A percentile compares a stretch with the other conserved stretches of the same genome.
Evolutionary conservation across 30 jellyfish, hydroid and myxozoan species (phyloP).

Genomic region (Catostylus mosaicus): DNA sequence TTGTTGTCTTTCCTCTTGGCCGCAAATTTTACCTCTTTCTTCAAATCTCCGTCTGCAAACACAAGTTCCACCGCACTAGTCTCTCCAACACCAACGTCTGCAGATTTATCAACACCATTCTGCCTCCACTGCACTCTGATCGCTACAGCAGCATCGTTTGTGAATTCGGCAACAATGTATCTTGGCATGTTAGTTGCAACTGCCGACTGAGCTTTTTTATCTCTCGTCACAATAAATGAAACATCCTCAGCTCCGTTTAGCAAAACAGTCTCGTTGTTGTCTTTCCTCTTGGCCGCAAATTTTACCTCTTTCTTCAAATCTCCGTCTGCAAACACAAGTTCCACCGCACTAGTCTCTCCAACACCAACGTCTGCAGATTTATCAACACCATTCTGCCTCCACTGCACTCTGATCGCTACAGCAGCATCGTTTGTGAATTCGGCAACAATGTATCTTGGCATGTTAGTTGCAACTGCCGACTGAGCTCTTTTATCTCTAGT

Average conservation of each 20-base stretch:
- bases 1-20: conserved; percentile 21
- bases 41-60: conserved; percentile 10
- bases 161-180: conserved; percentile 8
- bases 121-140: not conserved
- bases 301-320: conserved; percentile 8
- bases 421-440: conserved; percentile 1
- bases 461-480: not conserved
- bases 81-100: not conserved
- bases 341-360: not conserved
- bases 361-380: conserved; percentile 2
- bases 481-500: not conserved
- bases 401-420: not conserved
- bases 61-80: not conserved
- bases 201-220: not conserved
- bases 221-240: not conserved
- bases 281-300: conserved; percentile 14
- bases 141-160: conserved; percentile 11
- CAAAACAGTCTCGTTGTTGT: conserved; percentile 6
- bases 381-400: conserved; percentile 1
- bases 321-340: conserved; percentile 12
- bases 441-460: not conserved
- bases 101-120: conserved; percentile 11
- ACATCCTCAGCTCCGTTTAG: not conserved
- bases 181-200: not conserved
- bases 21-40: not conserved